Conservation (phyloP, 2,113 vertebrate species). For the Ceyx margarethae region DNA sequence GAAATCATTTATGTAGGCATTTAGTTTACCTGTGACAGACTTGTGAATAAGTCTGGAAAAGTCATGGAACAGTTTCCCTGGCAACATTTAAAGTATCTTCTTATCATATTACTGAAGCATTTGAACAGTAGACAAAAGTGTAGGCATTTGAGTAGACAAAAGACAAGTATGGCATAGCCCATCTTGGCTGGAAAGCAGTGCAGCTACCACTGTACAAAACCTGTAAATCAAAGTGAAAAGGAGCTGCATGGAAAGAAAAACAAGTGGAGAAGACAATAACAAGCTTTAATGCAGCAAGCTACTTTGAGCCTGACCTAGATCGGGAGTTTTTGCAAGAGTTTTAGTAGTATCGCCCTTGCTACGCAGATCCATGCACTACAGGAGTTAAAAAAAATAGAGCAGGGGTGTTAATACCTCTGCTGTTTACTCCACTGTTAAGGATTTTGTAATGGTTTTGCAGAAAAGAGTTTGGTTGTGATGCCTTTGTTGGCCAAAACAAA, state of each 20-base stretch:
- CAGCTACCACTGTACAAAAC: not conserved
- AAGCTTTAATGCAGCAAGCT: not conserved
- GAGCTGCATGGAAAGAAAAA: not conserved
- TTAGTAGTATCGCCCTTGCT: not conserved
- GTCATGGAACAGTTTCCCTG: not conserved
- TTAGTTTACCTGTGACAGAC: not conserved
- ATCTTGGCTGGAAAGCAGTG: not conserved
- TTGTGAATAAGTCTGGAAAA: not conserved
- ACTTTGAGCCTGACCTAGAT: not conserved
- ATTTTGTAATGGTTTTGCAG: not conserved
- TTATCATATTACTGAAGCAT: not conserved
- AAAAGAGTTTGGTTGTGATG: not conserved
- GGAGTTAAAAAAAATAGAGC: not conserved
- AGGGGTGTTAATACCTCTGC: not conserved
- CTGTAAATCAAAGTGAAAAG: not conserved
- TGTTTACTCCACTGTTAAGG: rapidly evolving
- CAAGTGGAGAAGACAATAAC: not conserved
- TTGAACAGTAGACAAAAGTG: not conserved
- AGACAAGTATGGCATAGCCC: not conserved
- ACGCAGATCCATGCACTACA: not conserved
- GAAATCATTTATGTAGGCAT: not conserved
- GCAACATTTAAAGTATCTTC: not conserved
- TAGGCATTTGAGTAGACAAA: not conserved
- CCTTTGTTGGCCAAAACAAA: not conserved
- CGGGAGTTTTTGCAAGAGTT: not conserved